A percentile compares a stretch with the other conserved stretches of the same genome.
These are phyloP conservation scores for Eupithecia dodoneata DNA, from an alignment of 2,888 invertebrate genomes.

Conservation along the genomic window DNA sequence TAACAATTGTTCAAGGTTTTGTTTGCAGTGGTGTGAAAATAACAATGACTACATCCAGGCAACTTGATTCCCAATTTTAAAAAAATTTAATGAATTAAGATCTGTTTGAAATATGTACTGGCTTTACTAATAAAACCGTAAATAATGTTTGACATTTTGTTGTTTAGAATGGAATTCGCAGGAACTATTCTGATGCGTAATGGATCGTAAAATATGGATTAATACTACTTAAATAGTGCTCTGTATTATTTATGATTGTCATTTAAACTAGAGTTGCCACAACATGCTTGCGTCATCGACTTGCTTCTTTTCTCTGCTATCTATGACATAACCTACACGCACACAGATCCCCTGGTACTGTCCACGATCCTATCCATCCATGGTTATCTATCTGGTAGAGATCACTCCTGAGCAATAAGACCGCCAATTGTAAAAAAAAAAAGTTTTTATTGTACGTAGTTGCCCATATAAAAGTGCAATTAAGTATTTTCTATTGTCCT, in stretches of 20 bases:
- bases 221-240: not conserved
- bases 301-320: not conserved
- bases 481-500: too few relatives aligned
- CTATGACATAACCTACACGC: too few relatives aligned
- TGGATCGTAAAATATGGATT: not conserved
- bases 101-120: not conserved
- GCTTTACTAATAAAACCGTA: not conserved
- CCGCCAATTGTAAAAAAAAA: too few relatives aligned
- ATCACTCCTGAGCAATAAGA: too few relatives aligned
- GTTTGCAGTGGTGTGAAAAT: slow-evolving; percentile 17
- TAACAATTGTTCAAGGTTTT: slow-evolving; percentile 32
- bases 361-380: too few relatives aligned
- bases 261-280: not conserved
- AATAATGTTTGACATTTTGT: not conserved
- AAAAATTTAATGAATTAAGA: not conserved
- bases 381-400: too few relatives aligned
- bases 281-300: not conserved
- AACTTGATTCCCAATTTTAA: not conserved
- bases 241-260: not conserved
- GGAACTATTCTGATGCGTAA: not conserved
- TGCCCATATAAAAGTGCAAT: too few relatives aligned
- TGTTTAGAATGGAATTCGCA: not conserved
- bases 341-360: too few relatives aligned
- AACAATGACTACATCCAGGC: slow-evolving; percentile 18
- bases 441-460: too few relatives aligned